Base-by-base conservation (phyloP, 2,113 vertebrate species). In the Calidris pygmaea region DNA sequence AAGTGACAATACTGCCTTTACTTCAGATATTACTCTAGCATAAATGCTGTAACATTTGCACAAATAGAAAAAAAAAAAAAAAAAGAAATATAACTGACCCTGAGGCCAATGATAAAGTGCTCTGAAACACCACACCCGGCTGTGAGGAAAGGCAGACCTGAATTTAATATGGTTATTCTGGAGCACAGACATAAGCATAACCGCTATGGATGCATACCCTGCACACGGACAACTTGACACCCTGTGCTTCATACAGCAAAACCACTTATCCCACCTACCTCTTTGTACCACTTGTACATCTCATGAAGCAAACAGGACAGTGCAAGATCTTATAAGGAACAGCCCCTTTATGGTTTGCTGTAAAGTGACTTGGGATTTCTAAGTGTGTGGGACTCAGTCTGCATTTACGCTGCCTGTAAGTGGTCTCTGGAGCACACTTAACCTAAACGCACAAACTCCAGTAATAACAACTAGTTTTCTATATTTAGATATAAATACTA, bases 81-180 rank as follows among this genome's bases (percentile, higher is more conserved):
- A 52, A 52, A 27, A 45, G 41, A 12, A 24, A 50, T 24, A 50
- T 50, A 50, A 50, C 24, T 50, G 48, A 24, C 13, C 22, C 6
- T 22, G 48, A 48, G 24, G 14, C 50, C 24, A 52, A 8, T 52
- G 50, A 52, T 26, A 52, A 52, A 26, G 50, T 52, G 50, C 48
- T 55, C 19, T 67, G 14, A 47, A 80, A 6, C 7, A 39, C 9
- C n/a, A 43, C 41, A 37, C 4, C 19, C 24, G 17, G 7, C 14
- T 1, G 3, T 27, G 10, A 90, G 14, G 47, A 76, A 92, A 76
- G 20, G 26, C 7, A 85, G 10, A 48, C 26, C 35, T 65, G 29
- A 71, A 37, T 18, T 35, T 24, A 55, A 45, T 29, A 9, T 0
- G 0, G 26, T 41, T 52, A 30, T 41, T 0, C 1, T 9, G 26